Percentiles rank a stretch among this genome's conserved stretches.
phyloP scores from a whole-genome alignment of 2,113 vertebrate genomes.

The Taurulus bubalis region DNA sequence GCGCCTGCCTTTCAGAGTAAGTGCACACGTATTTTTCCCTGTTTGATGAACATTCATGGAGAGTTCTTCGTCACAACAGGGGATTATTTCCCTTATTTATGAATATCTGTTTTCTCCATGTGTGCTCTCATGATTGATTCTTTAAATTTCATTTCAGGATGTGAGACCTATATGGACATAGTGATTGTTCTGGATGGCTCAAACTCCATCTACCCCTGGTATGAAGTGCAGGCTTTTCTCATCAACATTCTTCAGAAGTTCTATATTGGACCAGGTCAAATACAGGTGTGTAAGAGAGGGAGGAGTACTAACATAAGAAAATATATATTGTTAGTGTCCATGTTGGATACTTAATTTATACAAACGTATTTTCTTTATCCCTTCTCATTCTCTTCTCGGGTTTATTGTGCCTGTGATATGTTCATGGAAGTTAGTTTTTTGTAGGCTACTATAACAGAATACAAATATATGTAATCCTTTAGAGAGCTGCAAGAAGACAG shows the following conservation, averaged over 20 bases:
- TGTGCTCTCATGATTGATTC: not conserved
- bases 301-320: not conserved
- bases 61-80: conserved; percentile 5
- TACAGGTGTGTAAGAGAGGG: conserved; percentile 86
- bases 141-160: conserved; percentile 82
- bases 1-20: conserved; percentile 95
- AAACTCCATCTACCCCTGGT: conserved; percentile 99
- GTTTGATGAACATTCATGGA: conserved; percentile 2
- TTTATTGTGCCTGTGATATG: not conserved
- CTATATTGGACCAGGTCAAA: conserved; percentile 95
- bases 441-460: not conserved
- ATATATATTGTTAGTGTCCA: not conserved
- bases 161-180: conserved; percentile 99
- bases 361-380: not conserved
- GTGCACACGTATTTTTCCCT: conserved; percentile 19
- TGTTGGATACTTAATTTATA: not conserved
- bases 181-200: conserved; percentile 97
- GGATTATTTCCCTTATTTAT: conserved; percentile 14
- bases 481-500: not conserved
- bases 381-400: not conserved
- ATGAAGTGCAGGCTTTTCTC: conserved; percentile 96
- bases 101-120: conserved; percentile 24
- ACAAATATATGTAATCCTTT: not conserved
- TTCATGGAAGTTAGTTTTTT: not conserved
- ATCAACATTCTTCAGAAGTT: conserved; percentile 98